Base-by-base conservation (phyloP, 1,140 invertebrate genomes). In the Pemphigus obesinymphae region DNA sequence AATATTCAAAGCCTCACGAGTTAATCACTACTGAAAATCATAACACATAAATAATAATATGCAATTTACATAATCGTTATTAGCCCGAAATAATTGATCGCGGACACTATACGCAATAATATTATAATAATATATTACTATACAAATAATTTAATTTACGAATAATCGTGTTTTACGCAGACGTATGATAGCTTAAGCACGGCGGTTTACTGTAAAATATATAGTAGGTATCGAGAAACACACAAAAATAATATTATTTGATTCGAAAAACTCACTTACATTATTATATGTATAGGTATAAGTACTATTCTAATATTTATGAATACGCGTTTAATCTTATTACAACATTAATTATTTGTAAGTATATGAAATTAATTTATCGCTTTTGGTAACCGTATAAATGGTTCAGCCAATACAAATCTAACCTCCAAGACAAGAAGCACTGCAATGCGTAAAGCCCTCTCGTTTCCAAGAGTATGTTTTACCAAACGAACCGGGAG, bases 381-480 rank as follows among this genome's bases (percentile, higher is more conserved):
- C 8, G 20, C 17, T 66, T 66, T 10, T 66, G 8, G 8, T 40
- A 66, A 66, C 20, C 63, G n/a, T 37, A 66, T 40, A n/a, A n/a
- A 40, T 66, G 31, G 20, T 66, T 5, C n/a, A 26, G n/a, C 37
- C 66, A 70, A 70, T 43, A 58, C 26, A 29, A 70, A 66, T 82
- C 84, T 86, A 90, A 87, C 94, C 96, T 85, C 97, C 97, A 4
- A 98, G 90, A 87, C 97, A 99, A 63, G 95, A 96, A 1, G 95
- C 95, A 85, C 95, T 97, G 88, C 97, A 99, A 82, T 93, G 92
- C 1, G 95, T 96, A 84, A 93, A 95, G 0, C 93, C 94, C 84
- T 92, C 90, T 84, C 94, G 92, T 84, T 93, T 92, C 94, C 94
- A 96, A 1, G 93, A 93, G 86, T 94, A 95, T 0, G 93, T 85